Evolutionary conservation across 2,888 invertebrate species (phyloP).

Genomic region (Andrena minutula): DNA sequence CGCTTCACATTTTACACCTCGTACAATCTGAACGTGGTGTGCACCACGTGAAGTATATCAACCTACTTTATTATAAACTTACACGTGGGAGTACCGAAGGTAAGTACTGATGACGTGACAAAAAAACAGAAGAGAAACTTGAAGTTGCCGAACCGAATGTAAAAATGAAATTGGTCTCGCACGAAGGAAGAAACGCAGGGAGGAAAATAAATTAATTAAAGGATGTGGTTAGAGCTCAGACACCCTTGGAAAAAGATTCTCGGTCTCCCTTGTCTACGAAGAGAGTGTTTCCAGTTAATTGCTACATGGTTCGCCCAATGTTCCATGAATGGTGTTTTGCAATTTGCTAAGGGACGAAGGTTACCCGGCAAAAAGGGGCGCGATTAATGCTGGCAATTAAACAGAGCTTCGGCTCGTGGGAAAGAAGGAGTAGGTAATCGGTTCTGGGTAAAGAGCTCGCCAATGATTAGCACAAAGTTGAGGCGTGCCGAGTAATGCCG

Average conservation of each 20-base stretch:
- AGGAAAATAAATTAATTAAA: constrained; percentile 4
- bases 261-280: neutral
- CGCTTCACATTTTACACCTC: too few species aligned
- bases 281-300: constrained; percentile 14
- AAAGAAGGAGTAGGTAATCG: constrained; percentile 1
- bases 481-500: neutral
- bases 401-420: neutral
- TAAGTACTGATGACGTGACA: neutral
- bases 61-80: too few species aligned
- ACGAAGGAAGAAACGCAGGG: neutral
- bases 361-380: neutral
- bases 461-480: neutral
- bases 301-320: neutral
- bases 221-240: neutral
- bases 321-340: neutral
- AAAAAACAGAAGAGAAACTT: neutral
- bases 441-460: neutral
- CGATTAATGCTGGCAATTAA: constrained; percentile 11
- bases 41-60: too few species aligned
- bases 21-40: too few species aligned
- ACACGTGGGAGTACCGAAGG: too few species aligned
- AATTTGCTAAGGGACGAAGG: neutral
- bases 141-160: neutral
- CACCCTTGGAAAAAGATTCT: neutral
- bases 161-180: neutral